A percentile compares a stretch with the other conserved stretches of the same genome.
phyloP scores from a whole-genome alignment of 2,888 invertebrate species.

The Acanthacorydalis orientalis region DNA sequence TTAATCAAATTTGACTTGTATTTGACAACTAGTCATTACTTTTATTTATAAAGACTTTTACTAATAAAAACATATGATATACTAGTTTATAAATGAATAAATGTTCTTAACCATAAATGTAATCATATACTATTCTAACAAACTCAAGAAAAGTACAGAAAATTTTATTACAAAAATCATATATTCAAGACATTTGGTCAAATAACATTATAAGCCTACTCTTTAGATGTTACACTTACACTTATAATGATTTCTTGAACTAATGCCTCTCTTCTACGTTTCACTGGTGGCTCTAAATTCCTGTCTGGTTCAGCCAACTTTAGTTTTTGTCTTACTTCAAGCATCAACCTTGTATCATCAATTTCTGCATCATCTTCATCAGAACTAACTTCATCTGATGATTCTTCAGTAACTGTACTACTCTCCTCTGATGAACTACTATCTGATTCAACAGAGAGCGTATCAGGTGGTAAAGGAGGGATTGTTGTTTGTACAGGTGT shows the following conservation, averaged over 20 bases:
- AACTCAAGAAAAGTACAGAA: too few species aligned
- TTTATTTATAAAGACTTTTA: too few species aligned
- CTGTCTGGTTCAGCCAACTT: constrained; percentile 15
- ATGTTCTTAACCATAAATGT: too few species aligned
- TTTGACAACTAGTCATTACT: too few species aligned
- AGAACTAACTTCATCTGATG: constrained; percentile 26
- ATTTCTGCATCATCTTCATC: constrained; percentile 28
- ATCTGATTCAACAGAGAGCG: constrained; percentile 1
- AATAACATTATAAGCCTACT: too few species aligned
- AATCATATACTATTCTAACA: too few species aligned
- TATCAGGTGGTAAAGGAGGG: not conserved
- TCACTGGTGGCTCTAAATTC: not conserved
- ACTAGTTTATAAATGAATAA: too few species aligned
- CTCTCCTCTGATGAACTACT: constrained; percentile 21
- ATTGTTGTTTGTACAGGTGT: constrained; percentile 23
- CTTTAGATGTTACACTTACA: constrained; percentile 33
- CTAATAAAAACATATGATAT: too few species aligned
- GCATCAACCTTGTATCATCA: constrained; percentile 22
- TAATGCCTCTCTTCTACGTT: constrained; percentile 29
- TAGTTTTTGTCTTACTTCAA: constrained; percentile 21
- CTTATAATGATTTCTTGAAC: constrained; percentile 48
- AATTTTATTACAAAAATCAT: too few species aligned
- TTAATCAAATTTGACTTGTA: not conserved
- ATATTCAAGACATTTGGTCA: too few species aligned
- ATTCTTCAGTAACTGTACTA: constrained; percentile 26